Conservation (phyloP, 2,888 invertebrate genomes). For the Melinopterus prodromus region DNA sequence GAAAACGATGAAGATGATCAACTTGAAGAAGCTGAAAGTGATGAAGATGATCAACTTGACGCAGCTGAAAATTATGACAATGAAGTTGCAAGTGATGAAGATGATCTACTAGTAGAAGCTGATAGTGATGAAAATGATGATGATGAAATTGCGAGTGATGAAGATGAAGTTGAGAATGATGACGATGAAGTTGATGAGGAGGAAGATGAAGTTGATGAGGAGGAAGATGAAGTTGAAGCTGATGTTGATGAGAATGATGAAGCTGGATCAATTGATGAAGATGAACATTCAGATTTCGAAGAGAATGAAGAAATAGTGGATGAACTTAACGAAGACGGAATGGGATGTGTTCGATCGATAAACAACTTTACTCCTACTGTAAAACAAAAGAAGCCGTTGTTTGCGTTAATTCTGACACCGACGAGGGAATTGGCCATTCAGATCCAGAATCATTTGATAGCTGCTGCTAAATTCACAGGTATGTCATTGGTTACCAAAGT, state of each 20-base stretch:
- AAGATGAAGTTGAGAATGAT: slow-evolving; percentile 27
- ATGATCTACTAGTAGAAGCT: slow-evolving; percentile 12
- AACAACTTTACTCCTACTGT: slow-evolving; percentile 61
- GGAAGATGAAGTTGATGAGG: not conserved
- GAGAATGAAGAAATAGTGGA: slow-evolving; percentile 45
- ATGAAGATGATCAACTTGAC: slow-evolving; percentile 35
- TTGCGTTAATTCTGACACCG: slow-evolving; percentile 91
- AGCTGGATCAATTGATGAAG: slow-evolving; percentile 42
- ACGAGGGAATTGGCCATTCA: slow-evolving; percentile 97
- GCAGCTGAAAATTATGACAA: slow-evolving; percentile 21
- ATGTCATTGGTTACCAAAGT: slow-evolving; percentile 39
- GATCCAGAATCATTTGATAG: slow-evolving; percentile 84
- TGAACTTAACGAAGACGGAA: slow-evolving; percentile 46
- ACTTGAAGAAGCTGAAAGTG: slow-evolving; percentile 27
- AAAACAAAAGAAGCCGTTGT: slow-evolving; percentile 66
- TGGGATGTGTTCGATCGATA: slow-evolving; percentile 70
- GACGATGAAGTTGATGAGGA: slow-evolving; percentile 12
- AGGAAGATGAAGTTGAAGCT: no score
- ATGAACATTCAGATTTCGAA: slow-evolving; percentile 42
- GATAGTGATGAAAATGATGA: slow-evolving; percentile 33
- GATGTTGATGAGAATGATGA: slow-evolving; percentile 28
- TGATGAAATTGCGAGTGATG: slow-evolving; percentile 44
- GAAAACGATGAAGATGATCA: slow-evolving; percentile 25
- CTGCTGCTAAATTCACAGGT: slow-evolving; percentile 83
- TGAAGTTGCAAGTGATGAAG: slow-evolving; percentile 20